These are phyloP conservation scores for Gymnothorax reevesii DNA, from an alignment of 2,797 vertebrate genomes.

Conservation along the genomic window DNA sequence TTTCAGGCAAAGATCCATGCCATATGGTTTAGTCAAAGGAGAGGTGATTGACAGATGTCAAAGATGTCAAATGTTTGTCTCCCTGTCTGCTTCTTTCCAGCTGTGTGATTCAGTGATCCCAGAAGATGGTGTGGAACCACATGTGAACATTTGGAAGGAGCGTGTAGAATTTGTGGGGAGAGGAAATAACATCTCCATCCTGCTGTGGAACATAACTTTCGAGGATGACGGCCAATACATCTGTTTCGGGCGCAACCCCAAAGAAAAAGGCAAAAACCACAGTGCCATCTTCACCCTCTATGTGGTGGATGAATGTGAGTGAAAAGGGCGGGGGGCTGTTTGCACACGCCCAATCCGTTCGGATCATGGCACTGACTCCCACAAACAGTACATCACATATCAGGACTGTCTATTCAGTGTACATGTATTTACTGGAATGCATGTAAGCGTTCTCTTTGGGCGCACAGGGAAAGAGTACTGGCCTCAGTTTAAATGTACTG, in stretches of 20 bases:
- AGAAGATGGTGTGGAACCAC: slow-evolving; percentile 66
- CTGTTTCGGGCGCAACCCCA: slow-evolving; percentile 87
- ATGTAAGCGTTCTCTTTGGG: no score
- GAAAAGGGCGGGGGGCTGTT: not conserved
- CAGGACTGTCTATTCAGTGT: no score
- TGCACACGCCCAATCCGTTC: not conserved
- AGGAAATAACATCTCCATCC: slow-evolving; percentile 84
- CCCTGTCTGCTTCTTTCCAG: slow-evolving; percentile 58
- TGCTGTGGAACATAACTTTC: slow-evolving; percentile 84
- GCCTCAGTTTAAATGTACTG: no score
- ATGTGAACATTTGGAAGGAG: slow-evolving; percentile 52
- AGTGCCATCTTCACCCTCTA: slow-evolving; percentile 80
- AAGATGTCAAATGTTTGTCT: not conserved
- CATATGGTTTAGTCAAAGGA: not conserved
- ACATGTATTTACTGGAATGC: no score
- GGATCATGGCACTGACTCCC: no score
- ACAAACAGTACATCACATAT: no score
- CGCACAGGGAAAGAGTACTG: no score
- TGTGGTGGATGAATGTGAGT: slow-evolving; percentile 88
- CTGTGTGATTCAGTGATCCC: slow-evolving; percentile 78
- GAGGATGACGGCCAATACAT: slow-evolving; percentile 86
- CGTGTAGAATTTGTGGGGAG: slow-evolving; percentile 81
- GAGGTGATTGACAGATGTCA: not conserved
- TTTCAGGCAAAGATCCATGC: not conserved
- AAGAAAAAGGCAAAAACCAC: slow-evolving; percentile 79